Conservation (phyloP, 2,113 vertebrate species). For the Tringa solitaria region DNA sequence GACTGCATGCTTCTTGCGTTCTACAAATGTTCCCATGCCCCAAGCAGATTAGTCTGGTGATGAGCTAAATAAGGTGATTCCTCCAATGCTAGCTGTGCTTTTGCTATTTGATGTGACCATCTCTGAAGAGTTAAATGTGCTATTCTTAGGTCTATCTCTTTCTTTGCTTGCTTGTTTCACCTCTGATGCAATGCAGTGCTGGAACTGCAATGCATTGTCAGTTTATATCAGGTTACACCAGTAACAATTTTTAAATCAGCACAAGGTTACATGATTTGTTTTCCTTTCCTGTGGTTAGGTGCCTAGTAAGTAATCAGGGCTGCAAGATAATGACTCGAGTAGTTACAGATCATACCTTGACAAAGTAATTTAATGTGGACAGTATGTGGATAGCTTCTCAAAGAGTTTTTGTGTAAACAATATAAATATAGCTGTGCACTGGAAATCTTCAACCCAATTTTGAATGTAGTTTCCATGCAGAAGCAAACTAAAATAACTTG, state of each 20-base stretch:
- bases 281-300: slow-evolving; percentile 23
- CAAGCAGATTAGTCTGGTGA: not conserved
- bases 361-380: slow-evolving; percentile 17
- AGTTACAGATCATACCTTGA: not conserved
- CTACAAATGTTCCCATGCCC: not conserved
- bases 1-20: not conserved
- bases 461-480: slow-evolving; percentile 13
- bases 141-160: not conserved
- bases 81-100: not conserved
- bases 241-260: not conserved
- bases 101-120: not conserved
- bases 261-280: not conserved
- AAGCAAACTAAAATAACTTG: slow-evolving; percentile 45
- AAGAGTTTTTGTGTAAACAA: slow-evolving; percentile 39
- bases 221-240: not conserved
- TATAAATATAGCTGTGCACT: slow-evolving; percentile 46
- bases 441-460: slow-evolving; percentile 46
- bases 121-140: not conserved
- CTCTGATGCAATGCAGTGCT: slow-evolving; percentile 38
- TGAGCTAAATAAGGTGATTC: not conserved
- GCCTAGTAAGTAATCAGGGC: not conserved
- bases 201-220: slow-evolving; percentile 16
- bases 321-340: not conserved
- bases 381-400: slow-evolving; percentile 11
- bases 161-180: not conserved